Base-by-base conservation (phyloP, 92 coral and sea anemone genomes). In the Parazoanthus atlanticus region DNA sequence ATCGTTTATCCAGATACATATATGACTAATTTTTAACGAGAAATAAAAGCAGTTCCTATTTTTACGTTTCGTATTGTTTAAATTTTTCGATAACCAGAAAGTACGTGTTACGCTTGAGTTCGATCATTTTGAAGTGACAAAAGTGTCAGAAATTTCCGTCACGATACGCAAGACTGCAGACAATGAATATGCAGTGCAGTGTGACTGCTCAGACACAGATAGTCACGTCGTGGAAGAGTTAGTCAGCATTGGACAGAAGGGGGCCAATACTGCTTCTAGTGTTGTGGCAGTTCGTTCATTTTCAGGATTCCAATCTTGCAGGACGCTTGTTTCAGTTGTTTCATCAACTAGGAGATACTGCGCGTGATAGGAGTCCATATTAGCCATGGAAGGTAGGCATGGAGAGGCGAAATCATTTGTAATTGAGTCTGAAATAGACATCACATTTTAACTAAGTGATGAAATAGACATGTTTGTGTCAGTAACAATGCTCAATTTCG, bases 81-180 rank as follows among this genome's bases (percentile, higher is more conserved):
- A 52, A 52, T 15, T 12, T 13, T 52, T 1, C 21, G 58, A 52
- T 52, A 52, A 12, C 58, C 58, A 46, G 10, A 52, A 52, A 52
- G 58, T 52, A 2, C 8, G 58, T 52, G 58, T 15, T 52, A 16
- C 58, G 58, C 21, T 15, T 19, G 58, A 52, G 19, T 52, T 52
- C 2, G 21, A 52, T 52, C 58, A 52, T 52, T 52, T 43, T 7
- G 69, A 61, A 61, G 69, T 21, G 69, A 61, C 69, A 21, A 19
- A 61, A 61, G 69, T 61, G 69, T 19, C 69, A 61, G 52, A 36
- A 25, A 40, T 70, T 84, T 69, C 87, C 78, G 87, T 84, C 87
- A 84, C 87, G 87, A 84, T 65, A 84, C 87, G 87, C 78, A 67
- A 69, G 78, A 72, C 36, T 84, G 87, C 5, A 41, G 58, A 69